Conservation (phyloP, 2,113 vertebrate genomes). For the Danionella cerebrum region DNA sequence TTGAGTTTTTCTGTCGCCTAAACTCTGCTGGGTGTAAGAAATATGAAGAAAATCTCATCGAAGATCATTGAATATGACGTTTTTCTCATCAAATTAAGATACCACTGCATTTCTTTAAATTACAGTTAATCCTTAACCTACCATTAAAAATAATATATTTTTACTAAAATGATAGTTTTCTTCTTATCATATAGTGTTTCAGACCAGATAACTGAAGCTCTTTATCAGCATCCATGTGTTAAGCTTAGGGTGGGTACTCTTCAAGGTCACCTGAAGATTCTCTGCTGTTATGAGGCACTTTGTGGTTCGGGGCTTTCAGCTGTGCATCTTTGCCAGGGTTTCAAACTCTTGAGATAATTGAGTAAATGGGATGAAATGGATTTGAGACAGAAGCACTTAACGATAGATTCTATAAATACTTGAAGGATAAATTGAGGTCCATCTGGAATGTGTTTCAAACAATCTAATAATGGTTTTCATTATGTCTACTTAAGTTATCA, state of each 20-base stretch:
- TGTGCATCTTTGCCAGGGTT: conserved; percentile 13
- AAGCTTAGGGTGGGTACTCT: neutral
- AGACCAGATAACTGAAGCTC: no score
- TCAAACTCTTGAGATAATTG: conserved; percentile 27
- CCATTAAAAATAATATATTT: no score
- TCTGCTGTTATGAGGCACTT: conserved; percentile 8
- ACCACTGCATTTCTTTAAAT: no score
- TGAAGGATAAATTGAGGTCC: conserved; percentile 17
- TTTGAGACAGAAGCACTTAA: conserved; percentile 8
- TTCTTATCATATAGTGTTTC: no score
- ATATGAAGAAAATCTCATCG: conserved; percentile 24
- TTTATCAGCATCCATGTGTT: conserved; percentile 17
- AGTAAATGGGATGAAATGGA: conserved; percentile 34
- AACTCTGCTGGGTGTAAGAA: neutral
- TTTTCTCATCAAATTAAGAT: no score
- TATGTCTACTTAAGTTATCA: neutral
- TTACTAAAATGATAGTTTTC: no score
- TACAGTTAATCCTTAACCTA: no score
- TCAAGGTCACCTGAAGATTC: conserved; percentile 10
- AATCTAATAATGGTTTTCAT: conserved; percentile 2
- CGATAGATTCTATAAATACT: neutral
- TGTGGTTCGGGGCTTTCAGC: conserved; percentile 27
- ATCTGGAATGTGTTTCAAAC: conserved; percentile 10
- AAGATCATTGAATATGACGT: no score
- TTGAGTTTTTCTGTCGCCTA: neutral